Evolutionary conservation across 2,888 invertebrate species (phyloP).

Genomic region (Chamaedrilus cognettii): DNA sequence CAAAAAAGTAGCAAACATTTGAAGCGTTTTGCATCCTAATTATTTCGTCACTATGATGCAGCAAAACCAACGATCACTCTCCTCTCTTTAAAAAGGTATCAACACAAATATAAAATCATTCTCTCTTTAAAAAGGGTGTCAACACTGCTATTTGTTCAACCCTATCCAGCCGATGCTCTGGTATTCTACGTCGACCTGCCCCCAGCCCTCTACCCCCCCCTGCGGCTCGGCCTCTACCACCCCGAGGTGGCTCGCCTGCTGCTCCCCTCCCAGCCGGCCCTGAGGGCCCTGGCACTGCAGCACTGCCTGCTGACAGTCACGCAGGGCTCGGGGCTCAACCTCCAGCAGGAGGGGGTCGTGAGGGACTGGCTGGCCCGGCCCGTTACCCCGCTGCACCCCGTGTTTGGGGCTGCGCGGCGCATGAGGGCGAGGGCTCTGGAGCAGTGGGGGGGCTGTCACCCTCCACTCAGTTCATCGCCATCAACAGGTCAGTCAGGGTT

Average conservation of each 20-base stretch:
- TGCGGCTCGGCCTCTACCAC: constrained; percentile 31
- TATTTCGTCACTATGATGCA: no score
- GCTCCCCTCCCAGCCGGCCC: constrained; percentile 33
- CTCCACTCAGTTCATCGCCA: constrained; percentile 6
- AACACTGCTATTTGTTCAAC: no score
- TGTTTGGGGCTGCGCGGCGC: constrained; percentile 28
- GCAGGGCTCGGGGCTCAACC: constrained; percentile 24
- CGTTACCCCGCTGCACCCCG: constrained; percentile 27
- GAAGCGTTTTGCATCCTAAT: no score
- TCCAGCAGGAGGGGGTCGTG: constrained; percentile 32
- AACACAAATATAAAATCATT: no score
- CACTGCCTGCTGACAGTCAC: constrained; percentile 29
- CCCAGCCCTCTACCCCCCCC: constrained; percentile 25
- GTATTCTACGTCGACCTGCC: constrained; percentile 33
- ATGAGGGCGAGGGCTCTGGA: neutral
- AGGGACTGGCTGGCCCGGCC: constrained; percentile 33
- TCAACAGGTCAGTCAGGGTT: neutral
- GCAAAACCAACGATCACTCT: no score
- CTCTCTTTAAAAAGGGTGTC: no score
- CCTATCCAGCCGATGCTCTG: constrained; percentile 33
- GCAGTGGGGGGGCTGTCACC: neutral
- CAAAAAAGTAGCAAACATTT: no score
- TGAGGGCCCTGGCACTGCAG: constrained; percentile 23
- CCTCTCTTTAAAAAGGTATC: no score
- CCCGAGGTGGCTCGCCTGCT: constrained; percentile 29